Conservation (phyloP, 2,113 vertebrate genomes). For the Dromiciops gliroides region DNA sequence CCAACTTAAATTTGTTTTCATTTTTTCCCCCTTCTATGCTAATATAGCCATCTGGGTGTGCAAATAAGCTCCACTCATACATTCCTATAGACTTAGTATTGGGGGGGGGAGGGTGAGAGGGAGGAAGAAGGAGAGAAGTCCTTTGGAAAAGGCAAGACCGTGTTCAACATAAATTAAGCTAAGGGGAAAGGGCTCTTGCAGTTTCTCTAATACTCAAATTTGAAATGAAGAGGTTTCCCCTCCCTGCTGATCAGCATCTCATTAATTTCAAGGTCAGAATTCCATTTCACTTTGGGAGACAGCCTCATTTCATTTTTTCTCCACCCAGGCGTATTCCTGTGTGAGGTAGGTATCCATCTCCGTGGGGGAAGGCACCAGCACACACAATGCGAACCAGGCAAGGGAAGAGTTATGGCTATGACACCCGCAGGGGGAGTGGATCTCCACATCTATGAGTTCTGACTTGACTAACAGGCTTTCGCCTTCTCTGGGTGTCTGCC, state of each 20-base stretch:
- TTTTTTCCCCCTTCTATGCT: background rate
- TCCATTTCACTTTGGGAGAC: constrained; percentile 80
- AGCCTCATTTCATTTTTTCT: constrained; percentile 82
- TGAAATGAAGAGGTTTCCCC: constrained; percentile 75
- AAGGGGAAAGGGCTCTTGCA: constrained; percentile 40
- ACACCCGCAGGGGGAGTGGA: constrained; percentile 71
- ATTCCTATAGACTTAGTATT: constrained; percentile 14
- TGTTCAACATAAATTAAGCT: constrained; percentile 58
- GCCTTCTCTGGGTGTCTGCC: constrained; percentile 54
- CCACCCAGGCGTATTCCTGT: constrained; percentile 80
- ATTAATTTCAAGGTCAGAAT: constrained; percentile 81
- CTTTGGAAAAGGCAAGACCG: constrained; percentile 37
- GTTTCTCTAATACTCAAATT: constrained; percentile 55
- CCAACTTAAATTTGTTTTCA: background rate
- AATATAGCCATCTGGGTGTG: constrained; percentile 6
- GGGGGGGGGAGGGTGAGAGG: background rate
- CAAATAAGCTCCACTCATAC: constrained; percentile 2
- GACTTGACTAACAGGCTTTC: constrained; percentile 76
- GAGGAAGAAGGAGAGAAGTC: constrained; percentile 35
- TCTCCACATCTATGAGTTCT: constrained; percentile 68
- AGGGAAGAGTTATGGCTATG: constrained; percentile 80
- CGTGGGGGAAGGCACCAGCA: constrained; percentile 69
- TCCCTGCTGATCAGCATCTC: constrained; percentile 77
- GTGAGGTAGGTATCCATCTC: constrained; percentile 77
- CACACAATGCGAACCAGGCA: constrained; percentile 73